A percentile compares a stretch with the other conserved stretches of the same genome.
phyloP scores from a whole-genome alignment of 2,888 invertebrate genomes.

The Caenorhabditis parvicauda region DNA sequence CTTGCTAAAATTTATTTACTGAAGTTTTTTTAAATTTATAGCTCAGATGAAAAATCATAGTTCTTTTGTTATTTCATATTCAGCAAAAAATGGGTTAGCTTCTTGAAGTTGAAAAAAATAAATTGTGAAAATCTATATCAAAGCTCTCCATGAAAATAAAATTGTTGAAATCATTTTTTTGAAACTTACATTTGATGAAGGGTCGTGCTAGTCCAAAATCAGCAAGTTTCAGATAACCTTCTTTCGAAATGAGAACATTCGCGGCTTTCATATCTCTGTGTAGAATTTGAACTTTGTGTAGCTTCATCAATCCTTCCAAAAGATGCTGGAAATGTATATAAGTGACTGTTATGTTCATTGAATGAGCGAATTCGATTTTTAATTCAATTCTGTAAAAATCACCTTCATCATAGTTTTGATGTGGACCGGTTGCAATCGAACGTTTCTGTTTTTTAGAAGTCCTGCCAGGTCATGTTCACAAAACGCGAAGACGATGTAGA shows the following conservation, averaged over 20 bases:
- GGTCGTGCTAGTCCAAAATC: conserved; percentile 93
- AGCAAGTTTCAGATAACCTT: conserved; percentile 87
- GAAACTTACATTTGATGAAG: conserved; percentile 20
- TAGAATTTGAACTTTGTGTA: conserved; percentile 84
- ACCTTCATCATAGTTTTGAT: conserved; percentile 86
- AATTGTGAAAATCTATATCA: not conserved
- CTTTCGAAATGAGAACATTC: conserved; percentile 92
- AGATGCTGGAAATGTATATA: conserved; percentile 39
- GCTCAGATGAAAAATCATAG: too few species aligned
- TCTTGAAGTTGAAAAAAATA: too few species aligned
- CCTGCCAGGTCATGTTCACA: conserved; percentile 98
- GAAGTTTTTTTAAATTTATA: too few species aligned
- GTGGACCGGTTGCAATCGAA: conserved; percentile 92
- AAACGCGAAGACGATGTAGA: conserved; percentile 95
- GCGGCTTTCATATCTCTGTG: conserved; percentile 99
- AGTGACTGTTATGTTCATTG: not conserved
- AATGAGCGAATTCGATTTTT: not conserved
- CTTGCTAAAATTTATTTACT: not conserved
- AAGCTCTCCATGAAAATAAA: too few species aligned
- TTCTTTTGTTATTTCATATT: not conserved
- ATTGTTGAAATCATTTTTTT: not conserved
- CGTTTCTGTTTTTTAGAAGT: conserved; percentile 85
- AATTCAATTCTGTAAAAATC: not conserved
- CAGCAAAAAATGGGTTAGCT: too few species aligned
- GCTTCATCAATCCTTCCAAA: conserved; percentile 75